These are phyloP conservation scores for Fragariocoptes setiger DNA, from an alignment of 1,140 invertebrate genomes.

Conservation along the genomic window DNA sequence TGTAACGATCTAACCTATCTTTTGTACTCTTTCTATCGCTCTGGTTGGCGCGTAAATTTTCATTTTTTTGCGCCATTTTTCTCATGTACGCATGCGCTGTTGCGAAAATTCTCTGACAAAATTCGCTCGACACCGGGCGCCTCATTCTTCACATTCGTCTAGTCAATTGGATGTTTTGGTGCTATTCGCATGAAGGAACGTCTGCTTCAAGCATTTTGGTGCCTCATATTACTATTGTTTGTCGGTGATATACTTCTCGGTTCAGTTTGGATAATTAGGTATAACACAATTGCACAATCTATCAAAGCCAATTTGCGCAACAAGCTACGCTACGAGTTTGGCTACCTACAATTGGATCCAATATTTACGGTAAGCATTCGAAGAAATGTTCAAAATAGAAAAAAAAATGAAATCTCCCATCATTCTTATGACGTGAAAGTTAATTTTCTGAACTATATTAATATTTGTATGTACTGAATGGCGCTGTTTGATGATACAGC, in stretches of 20 bases:
- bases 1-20: too few species aligned
- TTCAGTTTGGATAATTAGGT: slow-evolving; percentile 51
- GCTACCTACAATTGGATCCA: slow-evolving; percentile 18
- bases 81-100: too few species aligned
- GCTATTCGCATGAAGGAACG: slow-evolving; percentile 40
- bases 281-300: slow-evolving; percentile 35
- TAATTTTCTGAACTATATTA: background rate
- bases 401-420: background rate
- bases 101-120: too few species aligned
- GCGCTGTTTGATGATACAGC: slow-evolving; percentile 11
- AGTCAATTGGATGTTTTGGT: slow-evolving; percentile 41
- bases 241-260: slow-evolving; percentile 50
- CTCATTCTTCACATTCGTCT: slow-evolving; percentile 18
- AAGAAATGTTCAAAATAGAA: background rate
- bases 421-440: background rate
- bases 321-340: slow-evolving; percentile 28
- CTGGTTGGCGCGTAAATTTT: too few species aligned
- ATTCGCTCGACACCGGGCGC: too few species aligned
- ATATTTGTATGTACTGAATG: slow-evolving; percentile 2
- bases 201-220: slow-evolving; percentile 48
- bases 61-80: too few species aligned
- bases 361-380: background rate
- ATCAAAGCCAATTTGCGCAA: slow-evolving; percentile 30
- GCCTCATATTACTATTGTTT: slow-evolving; percentile 38
- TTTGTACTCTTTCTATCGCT: too few species aligned